Evolutionary conservation across 2,113 vertebrate genomes (phyloP), one percentile per base, ranked within the genome.

Genomic region (Tylochromis polylepis): DNA sequence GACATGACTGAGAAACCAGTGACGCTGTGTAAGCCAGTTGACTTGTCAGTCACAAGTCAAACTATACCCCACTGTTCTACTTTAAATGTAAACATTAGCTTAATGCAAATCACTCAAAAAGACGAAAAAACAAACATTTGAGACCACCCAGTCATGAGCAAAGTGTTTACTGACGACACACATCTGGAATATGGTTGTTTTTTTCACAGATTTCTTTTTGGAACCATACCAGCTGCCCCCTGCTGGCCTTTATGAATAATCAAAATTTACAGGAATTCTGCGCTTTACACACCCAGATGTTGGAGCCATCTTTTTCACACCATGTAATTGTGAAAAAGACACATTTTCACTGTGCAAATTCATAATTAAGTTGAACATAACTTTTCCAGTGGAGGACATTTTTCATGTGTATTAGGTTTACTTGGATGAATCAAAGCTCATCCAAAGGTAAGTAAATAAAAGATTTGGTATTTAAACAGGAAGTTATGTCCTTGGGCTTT

Each of bases 391-490:
- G 7, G 24, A 6, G 18, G 6, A 58, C 78, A 58, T 36, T 46
- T 46, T 18, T 72, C 67, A 72, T 46, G n/a, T 51, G 46, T 0
- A 60, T 59, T 9, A 20, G 12, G 16, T 56, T 81, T 20, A 51
- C 43, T 51, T 0, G 5, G 43, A 51, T 49, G 41, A 49, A 75
- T 29, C 67, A 20, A 51, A 51, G 43, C 24, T 51, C 43, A 75
- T 31, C 70, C 24, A 62, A 72, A 70, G n/a, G 27, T 65, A 78
- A 88, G n/a, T 5, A 36, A 36, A 67, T 16, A 10, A 27, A 49
- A 29, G 46, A 56, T 29, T n/a, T 41, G 55, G 49, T 4, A 84
- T 83, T 84, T 58, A 77, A 83, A 88, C 55, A 62, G 51, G 31
- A n/a, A 20, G 24, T 80, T 34, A 75, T 10, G 53, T 79, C 70